Evolutionary conservation across 2,888 invertebrate species (phyloP).

Genomic region (Coleophora flavipennella): DNA sequence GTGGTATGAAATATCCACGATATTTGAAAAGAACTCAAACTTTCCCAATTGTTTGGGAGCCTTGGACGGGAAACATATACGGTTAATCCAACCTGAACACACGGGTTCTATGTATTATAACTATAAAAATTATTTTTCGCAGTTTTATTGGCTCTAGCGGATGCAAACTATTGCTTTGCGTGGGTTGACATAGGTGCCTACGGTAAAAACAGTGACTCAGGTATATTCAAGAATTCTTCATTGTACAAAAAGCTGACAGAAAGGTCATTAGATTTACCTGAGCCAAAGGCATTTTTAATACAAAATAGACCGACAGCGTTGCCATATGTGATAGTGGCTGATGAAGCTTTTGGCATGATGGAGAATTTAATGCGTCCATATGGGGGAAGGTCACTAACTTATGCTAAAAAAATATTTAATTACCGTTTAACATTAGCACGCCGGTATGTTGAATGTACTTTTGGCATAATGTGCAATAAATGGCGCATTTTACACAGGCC

Average conservation of each 20-base stretch:
- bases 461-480: slow-evolving; percentile 11
- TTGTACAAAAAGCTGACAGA: too few relatives aligned
- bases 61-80: too few relatives aligned
- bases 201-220: slow-evolving; percentile 10
- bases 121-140: slow-evolving; percentile 20
- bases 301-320: too few relatives aligned
- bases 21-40: not conserved
- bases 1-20: not conserved
- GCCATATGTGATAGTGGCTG: slow-evolving; percentile 6
- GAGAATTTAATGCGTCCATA: slow-evolving; percentile 9
- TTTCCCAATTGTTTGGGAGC: too few relatives aligned
- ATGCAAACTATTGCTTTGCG: too few relatives aligned
- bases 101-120: slow-evolving; percentile 18
- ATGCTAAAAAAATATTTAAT: slow-evolving; percentile 10
- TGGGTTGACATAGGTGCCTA: slow-evolving; percentile 17
- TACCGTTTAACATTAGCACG: slow-evolving; percentile 11
- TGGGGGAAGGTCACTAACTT: slow-evolving; percentile 3
- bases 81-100: too few relatives aligned
- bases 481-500: slow-evolving; percentile 10
- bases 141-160: slow-evolving; percentile 21
- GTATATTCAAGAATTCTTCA: slow-evolving; percentile 13
- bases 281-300: too few relatives aligned
- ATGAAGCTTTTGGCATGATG: slow-evolving; percentile 7
- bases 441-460: slow-evolving; percentile 12
- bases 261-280: too few relatives aligned